These are phyloP conservation scores for Heterocephalus glaber DNA, from an alignment of 2,113 vertebrate species.

Conservation along the genomic window DNA sequence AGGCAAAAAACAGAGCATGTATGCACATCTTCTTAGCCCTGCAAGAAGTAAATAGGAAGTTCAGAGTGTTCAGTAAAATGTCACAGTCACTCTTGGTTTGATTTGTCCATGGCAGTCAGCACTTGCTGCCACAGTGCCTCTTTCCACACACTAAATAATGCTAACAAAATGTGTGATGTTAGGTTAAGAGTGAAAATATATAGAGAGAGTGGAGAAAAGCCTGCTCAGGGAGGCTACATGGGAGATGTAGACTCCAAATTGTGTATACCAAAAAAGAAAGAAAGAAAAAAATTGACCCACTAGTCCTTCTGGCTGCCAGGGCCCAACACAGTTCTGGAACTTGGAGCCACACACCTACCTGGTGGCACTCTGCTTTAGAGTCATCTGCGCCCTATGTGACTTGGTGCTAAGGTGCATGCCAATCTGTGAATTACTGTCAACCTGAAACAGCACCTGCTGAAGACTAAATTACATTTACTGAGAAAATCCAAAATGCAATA, in stretches of 20 bases:
- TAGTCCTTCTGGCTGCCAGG: background rate
- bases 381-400: background rate
- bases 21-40: background rate
- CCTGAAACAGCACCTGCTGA: background rate
- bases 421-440: background rate
- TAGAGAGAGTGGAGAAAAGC: background rate
- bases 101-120: background rate
- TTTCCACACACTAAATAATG: background rate
- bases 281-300: background rate
- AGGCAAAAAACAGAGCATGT: background rate
- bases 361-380: background rate
- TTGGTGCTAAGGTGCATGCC: background rate
- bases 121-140: background rate
- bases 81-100: background rate
- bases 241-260: background rate
- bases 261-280: background rate
- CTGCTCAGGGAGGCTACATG: background rate
- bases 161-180: background rate
- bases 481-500: slow-evolving; percentile 51
- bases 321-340: background rate
- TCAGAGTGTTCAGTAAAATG: background rate
- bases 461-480: slow-evolving; percentile 30
- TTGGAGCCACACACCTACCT: background rate
- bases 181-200: background rate
- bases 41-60: background rate